These are phyloP conservation scores for Platygyra sinensis DNA, from an alignment of 64 coral and sea anemone species.

Conservation along the genomic window DNA sequence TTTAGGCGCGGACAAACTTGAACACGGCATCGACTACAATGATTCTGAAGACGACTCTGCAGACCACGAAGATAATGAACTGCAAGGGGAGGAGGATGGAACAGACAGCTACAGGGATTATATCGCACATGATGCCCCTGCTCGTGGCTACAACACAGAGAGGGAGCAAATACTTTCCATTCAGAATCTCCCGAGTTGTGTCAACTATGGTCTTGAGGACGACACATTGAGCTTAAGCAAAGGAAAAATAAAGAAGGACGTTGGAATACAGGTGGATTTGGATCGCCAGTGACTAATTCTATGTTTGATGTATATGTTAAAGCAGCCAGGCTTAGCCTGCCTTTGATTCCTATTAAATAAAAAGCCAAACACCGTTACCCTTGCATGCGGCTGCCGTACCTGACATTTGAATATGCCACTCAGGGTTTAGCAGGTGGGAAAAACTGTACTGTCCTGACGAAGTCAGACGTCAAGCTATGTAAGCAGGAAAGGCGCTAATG, in stretches of 20 bases:
- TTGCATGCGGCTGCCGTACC: too few relatives aligned
- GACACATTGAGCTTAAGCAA: neutral
- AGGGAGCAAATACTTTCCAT: constrained; percentile 21
- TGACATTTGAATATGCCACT: too few relatives aligned
- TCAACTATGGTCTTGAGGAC: constrained; percentile 41
- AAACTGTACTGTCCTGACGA: too few relatives aligned
- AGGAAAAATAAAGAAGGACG: constrained; percentile 1
- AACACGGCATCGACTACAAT: constrained; percentile 51
- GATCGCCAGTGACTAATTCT: neutral
- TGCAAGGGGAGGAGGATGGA: constrained; percentile 49
- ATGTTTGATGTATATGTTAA: neutral
- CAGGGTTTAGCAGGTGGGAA: too few relatives aligned
- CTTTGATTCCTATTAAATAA: too few relatives aligned
- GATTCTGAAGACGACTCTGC: constrained; percentile 30
- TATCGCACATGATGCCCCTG: neutral
- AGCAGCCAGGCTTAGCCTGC: too few relatives aligned
- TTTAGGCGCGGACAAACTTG: constrained; percentile 58
- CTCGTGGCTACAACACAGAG: neutral
- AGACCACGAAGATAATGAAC: neutral
- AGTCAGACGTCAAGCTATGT: too few relatives aligned
- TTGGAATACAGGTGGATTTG: constrained; percentile 47
- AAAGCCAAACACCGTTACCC: too few relatives aligned
- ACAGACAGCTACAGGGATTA: neutral
- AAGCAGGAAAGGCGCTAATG: too few relatives aligned
- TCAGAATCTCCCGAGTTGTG: constrained; percentile 11